Evolutionary conservation across 2,888 invertebrate genomes (phyloP).

Genomic region (Drosophila cognata): DNA sequence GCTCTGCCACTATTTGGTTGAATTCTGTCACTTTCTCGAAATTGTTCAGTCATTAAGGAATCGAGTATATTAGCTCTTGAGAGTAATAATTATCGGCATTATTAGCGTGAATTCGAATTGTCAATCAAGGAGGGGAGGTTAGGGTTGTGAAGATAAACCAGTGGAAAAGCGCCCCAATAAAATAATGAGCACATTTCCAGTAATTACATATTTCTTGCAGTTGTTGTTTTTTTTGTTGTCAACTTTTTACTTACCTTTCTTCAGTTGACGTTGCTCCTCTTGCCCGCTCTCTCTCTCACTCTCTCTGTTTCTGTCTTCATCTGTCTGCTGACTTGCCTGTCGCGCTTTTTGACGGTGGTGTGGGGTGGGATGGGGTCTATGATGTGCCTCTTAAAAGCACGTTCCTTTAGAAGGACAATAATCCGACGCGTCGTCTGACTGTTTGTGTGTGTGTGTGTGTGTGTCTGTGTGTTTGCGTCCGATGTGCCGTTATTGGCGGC

Average conservation of each 20-base stretch:
- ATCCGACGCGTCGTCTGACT: slow-evolving; percentile 56
- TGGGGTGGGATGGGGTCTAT: not conserved
- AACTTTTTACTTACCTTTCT: slow-evolving; percentile 42
- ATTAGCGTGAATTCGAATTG: slow-evolving; percentile 1
- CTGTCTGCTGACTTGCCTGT: slow-evolving; percentile 4
- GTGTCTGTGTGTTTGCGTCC: slow-evolving; percentile 43
- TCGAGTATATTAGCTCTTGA: not conserved
- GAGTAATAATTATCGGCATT: slow-evolving; percentile 9
- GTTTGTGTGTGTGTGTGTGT: slow-evolving; percentile 15
- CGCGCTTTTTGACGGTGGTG: slow-evolving; percentile 17
- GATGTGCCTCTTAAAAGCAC: slow-evolving; percentile 59
- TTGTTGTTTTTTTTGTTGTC: slow-evolving; percentile 15
- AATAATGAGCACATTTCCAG: slow-evolving; percentile 12
- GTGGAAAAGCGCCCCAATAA: not conserved
- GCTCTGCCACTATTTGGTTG: not conserved
- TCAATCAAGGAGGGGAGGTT: not conserved
- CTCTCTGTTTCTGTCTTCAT: not conserved
- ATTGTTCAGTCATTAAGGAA: not conserved
- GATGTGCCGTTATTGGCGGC: slow-evolving; percentile 64
- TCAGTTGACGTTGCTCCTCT: slow-evolving; percentile 16
- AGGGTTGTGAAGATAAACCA: not conserved
- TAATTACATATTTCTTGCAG: slow-evolving; percentile 19
- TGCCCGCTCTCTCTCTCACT: not conserved
- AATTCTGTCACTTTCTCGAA: not conserved
- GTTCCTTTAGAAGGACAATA: slow-evolving; percentile 65